Evolutionary conservation across 2,797 vertebrate species (phyloP), one percentile per base, ranked within the genome.

Genomic region (Pteronotus mesoamericanus): DNA sequence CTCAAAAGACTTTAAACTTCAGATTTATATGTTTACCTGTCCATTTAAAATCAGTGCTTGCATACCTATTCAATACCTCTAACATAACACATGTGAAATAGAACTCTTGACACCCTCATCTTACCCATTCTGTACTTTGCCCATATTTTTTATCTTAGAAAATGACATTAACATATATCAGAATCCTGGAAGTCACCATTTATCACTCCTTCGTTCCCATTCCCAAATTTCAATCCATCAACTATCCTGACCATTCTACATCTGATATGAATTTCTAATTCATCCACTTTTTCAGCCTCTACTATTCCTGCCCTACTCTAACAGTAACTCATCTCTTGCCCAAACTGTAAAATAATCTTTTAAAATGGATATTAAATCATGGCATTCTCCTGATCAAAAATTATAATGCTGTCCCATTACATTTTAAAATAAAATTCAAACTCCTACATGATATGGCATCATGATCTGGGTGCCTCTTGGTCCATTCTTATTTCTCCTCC

Each of bases 341-440:
- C 53, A 83, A 64, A 66, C 18, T 91, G 5, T 86, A 91, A 85
- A 16, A 16, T 44, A 93, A 72, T 86, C 3, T 78, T 96, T 69
- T 86, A 18, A 91, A 85, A 39, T 34, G 66, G 32, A 55, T 84
- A 79, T 69, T 32, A 72, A 82, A 46, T 94, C 39, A 71, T 95
- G 37, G 37, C 39, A 88, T 34, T 77, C 24, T 77, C 29, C 66
- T 86, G 12, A 75, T 77, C n/a, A 89, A 96, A 95, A 86, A 11
- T 8, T 89, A 59, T 39, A 22, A 16, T 88, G 46, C 6, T 24
- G 91, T 91, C n/a, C 21, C 18, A 88, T 86, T 15, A 51, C 26
- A 71, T 22, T 77, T 84, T 37, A 96, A 96, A 92, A 86, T 91
- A 82, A 82, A 95, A 80, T 75, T 69, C 44, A 90, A 90, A 57